phyloP scores from a whole-genome alignment of 1,140 invertebrate genomes.

The Drosophila truncata region DNA sequence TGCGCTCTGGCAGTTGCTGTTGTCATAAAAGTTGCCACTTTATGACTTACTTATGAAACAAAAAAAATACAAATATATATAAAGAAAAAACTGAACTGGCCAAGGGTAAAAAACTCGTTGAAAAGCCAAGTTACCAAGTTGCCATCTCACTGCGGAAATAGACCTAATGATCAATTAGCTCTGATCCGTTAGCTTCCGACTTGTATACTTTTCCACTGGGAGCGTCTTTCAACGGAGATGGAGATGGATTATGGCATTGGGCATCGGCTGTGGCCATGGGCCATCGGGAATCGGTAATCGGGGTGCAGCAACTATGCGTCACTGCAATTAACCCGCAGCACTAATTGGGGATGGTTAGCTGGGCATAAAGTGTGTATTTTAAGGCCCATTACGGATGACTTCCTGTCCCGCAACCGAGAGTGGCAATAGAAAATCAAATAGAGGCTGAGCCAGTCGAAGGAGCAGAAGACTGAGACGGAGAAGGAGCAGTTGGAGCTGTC shows the following conservation, averaged over 20 bases:
- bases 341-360: constrained; percentile 72
- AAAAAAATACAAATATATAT: constrained; percentile 5
- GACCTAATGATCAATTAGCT: constrained; percentile 84
- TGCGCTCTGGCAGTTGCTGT: constrained; percentile 55
- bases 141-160: constrained; percentile 72
- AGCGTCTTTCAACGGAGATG: constrained; percentile 33
- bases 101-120: constrained; percentile 27
- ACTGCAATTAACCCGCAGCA: constrained; percentile 76
- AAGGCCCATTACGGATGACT: constrained; percentile 81
- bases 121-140: constrained; percentile 29
- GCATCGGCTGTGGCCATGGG: neutral
- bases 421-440: constrained; percentile 48
- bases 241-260: constrained; percentile 18
- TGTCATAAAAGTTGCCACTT: constrained; percentile 79
- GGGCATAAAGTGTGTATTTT: constrained; percentile 83
- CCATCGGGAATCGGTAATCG: neutral
- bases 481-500: constrained; percentile 57
- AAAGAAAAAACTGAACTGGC: constrained; percentile 8
- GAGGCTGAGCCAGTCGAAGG: constrained; percentile 1
- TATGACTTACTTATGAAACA: constrained; percentile 73
- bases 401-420: constrained; percentile 69
- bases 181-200: constrained; percentile 76
- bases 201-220: constrained; percentile 32
- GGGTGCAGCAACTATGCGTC: constrained; percentile 62
- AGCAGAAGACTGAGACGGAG: neutral